Conservation (phyloP, 2,888 invertebrate genomes). For the Pollenia angustigena region DNA sequence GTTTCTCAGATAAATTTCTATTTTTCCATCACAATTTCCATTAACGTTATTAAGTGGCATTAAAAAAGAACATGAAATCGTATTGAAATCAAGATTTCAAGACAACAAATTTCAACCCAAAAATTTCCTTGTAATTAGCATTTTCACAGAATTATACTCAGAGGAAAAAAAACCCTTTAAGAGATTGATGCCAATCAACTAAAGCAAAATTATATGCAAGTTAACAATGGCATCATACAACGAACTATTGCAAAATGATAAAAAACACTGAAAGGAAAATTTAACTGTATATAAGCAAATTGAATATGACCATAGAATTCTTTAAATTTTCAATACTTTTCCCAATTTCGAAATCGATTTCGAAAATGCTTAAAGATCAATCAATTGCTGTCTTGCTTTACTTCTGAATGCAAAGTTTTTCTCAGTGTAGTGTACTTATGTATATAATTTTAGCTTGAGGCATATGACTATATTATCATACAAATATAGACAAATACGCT, state of each 20-base stretch:
- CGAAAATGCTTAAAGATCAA: too few relatives aligned
- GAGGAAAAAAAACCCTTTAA: slow-evolving; percentile 22
- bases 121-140: slow-evolving; percentile 63
- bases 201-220: slow-evolving; percentile 46
- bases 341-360: too few relatives aligned
- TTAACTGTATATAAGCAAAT: background rate
- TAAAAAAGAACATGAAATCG: background rate
- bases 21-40: background rate
- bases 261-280: slow-evolving; percentile 16
- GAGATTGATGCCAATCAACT: slow-evolving; percentile 62
- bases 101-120: slow-evolving; percentile 4
- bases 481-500: slow-evolving; percentile 41
- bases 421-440: slow-evolving; percentile 18
- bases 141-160: slow-evolving; percentile 59
- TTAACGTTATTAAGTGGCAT: background rate
- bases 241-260: slow-evolving; percentile 10
- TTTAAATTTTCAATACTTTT: too few relatives aligned
- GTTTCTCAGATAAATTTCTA: background rate
- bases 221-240: slow-evolving; percentile 42
- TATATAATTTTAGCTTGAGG: slow-evolving; percentile 46
- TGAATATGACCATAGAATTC: too few relatives aligned
- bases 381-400: too few relatives aligned
- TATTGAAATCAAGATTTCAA: slow-evolving; percentile 10
- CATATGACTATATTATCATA: slow-evolving; percentile 67
- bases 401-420: background rate